Percentiles rank a stretch among this genome's conserved stretches.
Evolutionary conservation across 2,113 vertebrate species (phyloP).

Genomic region (Atlantisia rogersi): DNA sequence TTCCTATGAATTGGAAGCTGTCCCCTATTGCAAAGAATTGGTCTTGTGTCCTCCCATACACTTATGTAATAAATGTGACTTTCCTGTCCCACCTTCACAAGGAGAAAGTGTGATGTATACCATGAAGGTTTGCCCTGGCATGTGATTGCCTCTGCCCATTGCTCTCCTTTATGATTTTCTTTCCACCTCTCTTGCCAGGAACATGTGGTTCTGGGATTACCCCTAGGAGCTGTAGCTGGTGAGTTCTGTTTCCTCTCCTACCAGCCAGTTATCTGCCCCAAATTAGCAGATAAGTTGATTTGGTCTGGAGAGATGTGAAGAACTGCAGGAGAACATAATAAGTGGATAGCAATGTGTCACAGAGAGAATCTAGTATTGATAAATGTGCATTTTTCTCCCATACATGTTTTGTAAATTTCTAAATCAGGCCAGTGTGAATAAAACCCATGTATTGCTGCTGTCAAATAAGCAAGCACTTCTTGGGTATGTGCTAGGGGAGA

Average conservation of each 20-base stretch:
- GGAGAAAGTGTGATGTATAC: neutral
- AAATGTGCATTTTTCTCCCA: neutral
- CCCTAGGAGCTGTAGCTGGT: neutral
- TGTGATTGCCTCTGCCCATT: neutral
- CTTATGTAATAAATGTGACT: neutral
- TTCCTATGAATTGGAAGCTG: neutral
- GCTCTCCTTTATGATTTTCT: neutral
- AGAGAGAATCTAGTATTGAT: neutral
- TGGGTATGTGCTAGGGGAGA: rapidly evolving
- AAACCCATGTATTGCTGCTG: neutral
- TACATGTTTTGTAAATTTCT: neutral
- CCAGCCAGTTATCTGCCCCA: neutral
- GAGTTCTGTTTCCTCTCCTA: neutral
- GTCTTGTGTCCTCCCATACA: neutral
- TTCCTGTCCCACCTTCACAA: neutral
- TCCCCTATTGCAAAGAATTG: neutral
- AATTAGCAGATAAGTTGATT: constrained; percentile 19
- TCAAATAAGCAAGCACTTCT: neutral
- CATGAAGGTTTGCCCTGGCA: neutral
- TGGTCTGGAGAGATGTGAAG: neutral
- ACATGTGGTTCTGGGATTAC: neutral
- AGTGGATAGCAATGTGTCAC: neutral
- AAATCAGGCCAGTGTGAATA: neutral
- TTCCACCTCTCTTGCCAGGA: neutral
- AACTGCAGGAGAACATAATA: neutral